Base-by-base conservation (phyloP, 2,797 vertebrate species). In the Remorina albescens region DNA sequence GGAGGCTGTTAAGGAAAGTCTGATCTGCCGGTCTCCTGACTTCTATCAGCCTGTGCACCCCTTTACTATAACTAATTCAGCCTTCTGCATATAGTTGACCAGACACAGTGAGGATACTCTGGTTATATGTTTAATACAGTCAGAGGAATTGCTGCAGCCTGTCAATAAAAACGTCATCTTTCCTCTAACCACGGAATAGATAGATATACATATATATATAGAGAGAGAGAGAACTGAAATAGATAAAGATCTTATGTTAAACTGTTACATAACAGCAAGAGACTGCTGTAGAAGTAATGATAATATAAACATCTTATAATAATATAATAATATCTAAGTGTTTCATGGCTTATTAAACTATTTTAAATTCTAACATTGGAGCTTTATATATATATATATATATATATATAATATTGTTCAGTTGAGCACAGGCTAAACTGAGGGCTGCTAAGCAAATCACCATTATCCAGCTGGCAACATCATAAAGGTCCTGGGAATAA, bases 401-500 rank as follows among this genome's bases (percentile, higher is more conserved):
- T 28, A 26, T 54, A 53, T 57, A 34, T 56, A 36, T 8, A 44
- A 44, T 32, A 57, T 58, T 30, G 58, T 36, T 5, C 49, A 76
- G 39, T 28, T 47, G 50, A 67, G 61, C 53, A 36, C 42, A 67
- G 69, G 39, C 55, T 66, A 41, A 16, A 75, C 60, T 16, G 58
- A 72, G 74, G 44, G 19, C 44, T 74, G 77, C 83, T 81, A 82
- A 84, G 60, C 46, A 74, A 67, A 59, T 67, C 59, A 10, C 50
- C 79, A 71, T 71, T 78, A 74, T 59, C 37, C 75, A 60, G 69
- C 81, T 86, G 84, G 78, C 78, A 76, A 60, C 54, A 8, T 72
- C 74, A 72, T 66, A 92, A 92, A 93, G 91, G 89, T 92, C 87
- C 89, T 37, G 6, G 51, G 74, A 85, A 87, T 76, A 92, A 91